These are phyloP conservation scores for Drosophila algonquin DNA, from an alignment of 2,888 invertebrate species.

Conservation along the genomic window DNA sequence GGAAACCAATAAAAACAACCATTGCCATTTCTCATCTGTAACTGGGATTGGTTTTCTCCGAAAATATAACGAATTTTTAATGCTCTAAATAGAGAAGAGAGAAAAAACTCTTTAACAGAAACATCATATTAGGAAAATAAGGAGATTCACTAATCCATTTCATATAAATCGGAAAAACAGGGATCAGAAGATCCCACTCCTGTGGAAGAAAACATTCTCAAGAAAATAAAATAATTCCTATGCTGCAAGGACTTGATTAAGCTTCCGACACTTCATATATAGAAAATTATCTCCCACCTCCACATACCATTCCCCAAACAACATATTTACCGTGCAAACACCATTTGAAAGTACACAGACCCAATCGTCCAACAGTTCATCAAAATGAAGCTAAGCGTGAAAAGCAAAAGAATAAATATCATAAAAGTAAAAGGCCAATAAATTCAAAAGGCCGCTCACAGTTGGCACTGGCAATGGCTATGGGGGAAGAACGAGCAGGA, in stretches of 20 bases:
- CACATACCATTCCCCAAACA: neutral
- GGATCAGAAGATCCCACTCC: no score
- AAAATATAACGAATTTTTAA: neutral
- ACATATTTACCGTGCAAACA: constrained; percentile 20
- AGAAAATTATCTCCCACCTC: no score
- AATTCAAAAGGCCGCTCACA: constrained; percentile 64
- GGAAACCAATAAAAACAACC: constrained; percentile 57
- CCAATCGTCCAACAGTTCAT: constrained; percentile 22
- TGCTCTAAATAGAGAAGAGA: neutral
- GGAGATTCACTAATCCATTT: no score
- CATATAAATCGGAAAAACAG: no score
- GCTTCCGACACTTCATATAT: neutral
- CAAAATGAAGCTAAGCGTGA: constrained; percentile 33
- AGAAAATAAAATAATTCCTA: neutral
- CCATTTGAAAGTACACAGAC: constrained; percentile 27
- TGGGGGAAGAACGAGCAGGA: neutral
- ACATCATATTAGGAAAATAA: no score
- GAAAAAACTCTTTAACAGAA: no score
- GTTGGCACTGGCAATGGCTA: constrained; percentile 38
- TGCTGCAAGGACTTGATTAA: neutral
- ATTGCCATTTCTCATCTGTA: constrained; percentile 49
- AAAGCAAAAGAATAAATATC: constrained; percentile 41
- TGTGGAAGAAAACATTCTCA: no score
- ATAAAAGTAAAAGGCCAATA: constrained; percentile 76
- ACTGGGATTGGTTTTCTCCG: neutral